Base-by-base conservation (phyloP, 2,888 invertebrate genomes). In the Synanthedon formicaeformis region DNA sequence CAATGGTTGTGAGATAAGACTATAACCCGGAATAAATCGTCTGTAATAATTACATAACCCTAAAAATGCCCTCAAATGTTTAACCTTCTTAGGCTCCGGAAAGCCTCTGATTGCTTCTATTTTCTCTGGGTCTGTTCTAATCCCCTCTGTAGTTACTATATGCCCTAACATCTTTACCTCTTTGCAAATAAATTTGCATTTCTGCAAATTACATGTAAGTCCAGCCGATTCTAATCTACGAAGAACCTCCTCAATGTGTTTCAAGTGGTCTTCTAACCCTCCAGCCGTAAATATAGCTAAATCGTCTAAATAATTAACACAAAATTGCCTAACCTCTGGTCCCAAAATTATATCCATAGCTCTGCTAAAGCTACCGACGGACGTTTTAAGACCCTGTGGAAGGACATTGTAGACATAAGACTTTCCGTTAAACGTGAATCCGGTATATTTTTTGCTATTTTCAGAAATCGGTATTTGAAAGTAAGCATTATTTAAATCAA, bases 271-370 rank as follows among this genome's bases (percentile, higher is more conserved):
- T 6, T 27, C 27, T 4, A 27, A 27, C 5, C 27, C 6, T 27
- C 27, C 27, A 27, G 27, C 27, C 27, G 6, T 27, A 27, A 27
- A 27, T 27, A 27, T 27, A 27, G 27, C 5, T 27, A 27, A 27
- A 27, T 27, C 27, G 27, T 27, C 27, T 6, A 27, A 27, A 5
- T 27, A 27, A 27, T 27, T 27, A 5, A 27, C 27, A 27, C 27
- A 27, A 27, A 27, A 27, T 4, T 27, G 27, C 27, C 27, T 27
- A 27, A 27, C 6, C 6, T 27, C 27, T 27, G 50, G 56, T 0
- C 61, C 65, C 23, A 65, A 53, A 11, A 65, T 60, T 1, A 34
- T 6, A 40, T 65, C 64, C 63, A 66, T 65, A 0, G 64, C 65
- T 6, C 64, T 50, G 49, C 58, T 58, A 51, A 65, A 66, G 40